Conservation (phyloP, 2,113 vertebrate genomes). For the Osmerus mordax region DNA sequence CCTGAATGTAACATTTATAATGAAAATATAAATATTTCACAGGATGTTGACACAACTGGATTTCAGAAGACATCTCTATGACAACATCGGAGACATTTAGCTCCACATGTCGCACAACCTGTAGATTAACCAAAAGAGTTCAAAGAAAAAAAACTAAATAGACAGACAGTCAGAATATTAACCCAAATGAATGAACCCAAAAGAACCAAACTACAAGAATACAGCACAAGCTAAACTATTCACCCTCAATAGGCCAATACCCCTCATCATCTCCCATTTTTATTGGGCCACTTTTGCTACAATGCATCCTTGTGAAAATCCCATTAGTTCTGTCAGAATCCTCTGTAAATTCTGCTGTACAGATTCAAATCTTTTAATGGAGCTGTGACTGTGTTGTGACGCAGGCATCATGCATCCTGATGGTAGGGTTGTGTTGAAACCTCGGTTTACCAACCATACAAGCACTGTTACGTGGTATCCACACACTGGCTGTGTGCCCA, state of each 20-base stretch:
- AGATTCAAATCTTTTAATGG: conserved; percentile 64
- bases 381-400: conserved; percentile 5
- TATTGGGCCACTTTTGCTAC: not conserved
- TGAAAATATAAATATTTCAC: too few species aligned
- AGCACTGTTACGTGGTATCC: not conserved
- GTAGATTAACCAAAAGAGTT: too few species aligned
- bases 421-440: conserved; percentile 8
- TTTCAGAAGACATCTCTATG: too few species aligned
- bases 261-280: not conserved
- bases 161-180: too few species aligned
- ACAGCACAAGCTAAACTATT: not conserved
- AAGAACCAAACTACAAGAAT: not conserved
- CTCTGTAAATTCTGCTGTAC: conserved; percentile 48
- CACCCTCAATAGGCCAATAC: not conserved
- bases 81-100: too few species aligned
- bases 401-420: not conserved
- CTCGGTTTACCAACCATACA: conserved; percentile 18
- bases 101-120: too few species aligned
- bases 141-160: too few species aligned
- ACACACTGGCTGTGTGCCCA: conserved; percentile 8
- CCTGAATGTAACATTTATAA: too few species aligned
- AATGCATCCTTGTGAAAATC: conserved; percentile 50
- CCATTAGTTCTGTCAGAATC: conserved; percentile 52
- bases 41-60: too few species aligned
- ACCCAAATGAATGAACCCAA: not conserved